Evolutionary conservation across 1,140 invertebrate genomes (phyloP).

Genomic region (Anagrus nilaparvatae): DNA sequence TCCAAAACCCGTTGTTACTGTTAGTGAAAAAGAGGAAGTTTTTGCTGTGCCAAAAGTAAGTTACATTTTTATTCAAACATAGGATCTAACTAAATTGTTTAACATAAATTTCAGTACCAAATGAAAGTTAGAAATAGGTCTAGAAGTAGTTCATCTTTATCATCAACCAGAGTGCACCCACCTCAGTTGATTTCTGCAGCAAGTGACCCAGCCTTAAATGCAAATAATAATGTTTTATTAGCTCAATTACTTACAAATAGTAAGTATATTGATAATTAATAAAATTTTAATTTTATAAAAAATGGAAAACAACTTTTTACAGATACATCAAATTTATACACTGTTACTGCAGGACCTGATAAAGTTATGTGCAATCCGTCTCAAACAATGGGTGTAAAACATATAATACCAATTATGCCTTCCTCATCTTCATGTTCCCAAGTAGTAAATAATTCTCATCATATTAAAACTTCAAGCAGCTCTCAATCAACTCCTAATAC

Average conservation of each 20-base stretch:
- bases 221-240: slow-evolving; percentile 49
- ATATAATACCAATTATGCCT: slow-evolving; percentile 32
- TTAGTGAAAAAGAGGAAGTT: slow-evolving; percentile 37
- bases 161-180: slow-evolving; percentile 33
- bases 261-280: slow-evolving; percentile 23
- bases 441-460: slow-evolving; percentile 29
- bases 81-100: too few relatives aligned
- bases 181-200: slow-evolving; percentile 45
- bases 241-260: slow-evolving; percentile 54
- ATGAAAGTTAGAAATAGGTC: slow-evolving; percentile 41
- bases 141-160: slow-evolving; percentile 40
- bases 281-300: neutral
- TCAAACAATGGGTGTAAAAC: slow-evolving; percentile 26
- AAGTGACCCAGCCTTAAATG: slow-evolving; percentile 45
- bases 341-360: slow-evolving; percentile 28
- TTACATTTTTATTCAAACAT: slow-evolving; percentile 10
- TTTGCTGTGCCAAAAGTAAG: slow-evolving; percentile 45
- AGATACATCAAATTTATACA: slow-evolving; percentile 32
- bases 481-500: slow-evolving; percentile 33
- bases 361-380: slow-evolving; percentile 23
- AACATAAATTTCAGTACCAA: slow-evolving; percentile 30
- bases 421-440: slow-evolving; percentile 25
- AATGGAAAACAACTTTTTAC: too few relatives aligned
- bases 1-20: slow-evolving; percentile 21
- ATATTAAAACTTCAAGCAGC: slow-evolving; percentile 37